Percentiles rank a stretch among this genome's conserved stretches.
Evolutionary conservation across 2,888 invertebrate genomes (phyloP).

Genomic region (Strigamia transsilvanica): DNA sequence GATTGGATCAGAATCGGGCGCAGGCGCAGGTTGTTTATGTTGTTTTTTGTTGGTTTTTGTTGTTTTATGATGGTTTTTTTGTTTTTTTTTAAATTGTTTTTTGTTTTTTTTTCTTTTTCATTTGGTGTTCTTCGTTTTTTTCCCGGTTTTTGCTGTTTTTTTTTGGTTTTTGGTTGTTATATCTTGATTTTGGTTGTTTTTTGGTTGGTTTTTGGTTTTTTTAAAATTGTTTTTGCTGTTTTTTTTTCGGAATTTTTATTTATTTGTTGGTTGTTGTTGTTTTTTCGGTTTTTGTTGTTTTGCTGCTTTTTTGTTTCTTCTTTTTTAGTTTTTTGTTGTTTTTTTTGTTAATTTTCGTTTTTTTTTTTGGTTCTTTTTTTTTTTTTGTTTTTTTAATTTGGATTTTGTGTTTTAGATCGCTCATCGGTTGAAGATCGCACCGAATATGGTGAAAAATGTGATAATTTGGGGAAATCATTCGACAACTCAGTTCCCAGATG

Average conservation of each 20-base stretch:
- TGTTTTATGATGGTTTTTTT: not conserved
- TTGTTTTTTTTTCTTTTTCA: conserved; percentile 22
- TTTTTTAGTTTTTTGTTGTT: conserved; percentile 4
- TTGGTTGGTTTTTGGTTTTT: too few relatives aligned
- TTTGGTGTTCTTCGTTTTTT: not conserved
- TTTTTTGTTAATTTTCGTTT: not conserved
- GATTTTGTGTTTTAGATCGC: conserved; percentile 63
- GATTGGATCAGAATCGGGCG: conserved; percentile 97
- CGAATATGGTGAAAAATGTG: conserved; percentile 83
- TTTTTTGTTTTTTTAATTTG: not conserved
- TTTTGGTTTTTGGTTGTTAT: not conserved
- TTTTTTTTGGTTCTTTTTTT: not conserved
- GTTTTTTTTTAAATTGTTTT: not conserved
- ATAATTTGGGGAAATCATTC: conserved; percentile 99
- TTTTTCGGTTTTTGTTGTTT: not conserved
- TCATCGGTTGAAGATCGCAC: conserved; percentile 66
- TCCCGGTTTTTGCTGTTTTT: not conserved
- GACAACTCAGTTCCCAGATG: conserved; percentile 97
- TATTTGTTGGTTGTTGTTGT: conserved; percentile 63
- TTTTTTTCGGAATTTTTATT: too few relatives aligned
- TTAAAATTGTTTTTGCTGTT: too few relatives aligned
- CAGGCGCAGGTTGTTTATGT: conserved; percentile 74
- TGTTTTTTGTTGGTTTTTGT: not conserved
- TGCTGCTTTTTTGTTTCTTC: not conserved
- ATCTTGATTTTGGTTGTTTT: not conserved